Percentiles rank a stretch among this genome's conserved stretches.
These are phyloP conservation scores for Uromys caudimaculatus DNA, from an alignment of 2,797 vertebrate genomes.

Conservation along the genomic window DNA sequence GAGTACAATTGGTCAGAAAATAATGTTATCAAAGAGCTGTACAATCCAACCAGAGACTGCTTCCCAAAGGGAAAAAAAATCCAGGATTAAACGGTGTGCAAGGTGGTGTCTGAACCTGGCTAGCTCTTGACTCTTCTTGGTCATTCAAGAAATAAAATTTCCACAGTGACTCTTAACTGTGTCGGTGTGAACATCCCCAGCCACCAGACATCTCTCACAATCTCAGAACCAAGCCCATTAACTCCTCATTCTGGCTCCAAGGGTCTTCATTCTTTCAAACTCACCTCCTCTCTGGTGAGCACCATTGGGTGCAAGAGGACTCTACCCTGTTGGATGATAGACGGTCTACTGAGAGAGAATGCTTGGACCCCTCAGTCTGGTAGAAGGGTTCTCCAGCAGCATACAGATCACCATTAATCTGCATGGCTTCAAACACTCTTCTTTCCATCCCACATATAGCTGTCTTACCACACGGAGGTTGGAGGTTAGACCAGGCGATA, in stretches of 20 bases:
- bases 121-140: background rate
- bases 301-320: no score
- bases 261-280: background rate
- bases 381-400: background rate
- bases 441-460: background rate
- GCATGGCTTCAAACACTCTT: background rate
- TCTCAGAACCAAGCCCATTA: background rate
- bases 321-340: background rate
- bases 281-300: background rate
- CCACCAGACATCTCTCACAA: background rate
- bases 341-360: background rate
- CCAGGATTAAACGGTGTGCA: background rate
- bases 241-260: background rate
- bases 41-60: background rate
- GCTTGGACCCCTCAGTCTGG: background rate
- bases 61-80: slow-evolving; percentile 35
- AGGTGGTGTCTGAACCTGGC: background rate
- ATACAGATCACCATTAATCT: background rate
- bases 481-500: background rate
- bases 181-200: background rate
- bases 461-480: background rate
- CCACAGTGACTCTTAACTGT: background rate
- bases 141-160: background rate
- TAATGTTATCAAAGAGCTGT: background rate
- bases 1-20: background rate